Evolutionary conservation across 92 coral and sea anemone genomes (phyloP).

Genomic region (Porites cylindrica): DNA sequence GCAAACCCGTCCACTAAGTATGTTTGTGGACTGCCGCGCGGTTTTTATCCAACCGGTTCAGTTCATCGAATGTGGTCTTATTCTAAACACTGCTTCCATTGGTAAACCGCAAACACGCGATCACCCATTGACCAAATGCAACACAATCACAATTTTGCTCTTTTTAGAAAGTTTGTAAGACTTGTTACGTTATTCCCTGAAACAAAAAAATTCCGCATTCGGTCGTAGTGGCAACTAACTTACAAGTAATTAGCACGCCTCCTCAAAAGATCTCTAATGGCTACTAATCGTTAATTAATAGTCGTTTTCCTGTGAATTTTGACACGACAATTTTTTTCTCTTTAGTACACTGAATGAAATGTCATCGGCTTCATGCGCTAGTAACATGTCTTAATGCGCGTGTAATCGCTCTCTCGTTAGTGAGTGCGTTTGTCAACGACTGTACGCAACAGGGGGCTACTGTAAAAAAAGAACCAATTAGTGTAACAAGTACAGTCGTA

Average conservation of each 20-base stretch:
- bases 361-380: constrained; percentile 28
- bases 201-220: background rate
- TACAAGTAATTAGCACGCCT: background rate
- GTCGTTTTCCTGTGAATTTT: constrained; percentile 27
- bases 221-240: background rate
- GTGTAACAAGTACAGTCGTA: too few species aligned
- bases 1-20: constrained; percentile 18
- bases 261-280: constrained; percentile 11
- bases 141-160: background rate
- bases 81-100: background rate
- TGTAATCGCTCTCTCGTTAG: constrained; percentile 30
- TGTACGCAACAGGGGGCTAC: background rate
- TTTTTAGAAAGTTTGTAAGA: background rate
- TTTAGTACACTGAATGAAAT: background rate
- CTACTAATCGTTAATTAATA: constrained; percentile 28
- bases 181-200: background rate
- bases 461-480: background rate
- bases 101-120: constrained; percentile 51
- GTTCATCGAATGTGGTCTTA: background rate
- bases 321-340: constrained; percentile 11
- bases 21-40: constrained; percentile 42
- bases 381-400: background rate
- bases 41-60: constrained; percentile 2
- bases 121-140: background rate
- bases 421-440: background rate